Conservation (phyloP, 2,113 vertebrate genomes). For the Siphamia tubifer region DNA sequence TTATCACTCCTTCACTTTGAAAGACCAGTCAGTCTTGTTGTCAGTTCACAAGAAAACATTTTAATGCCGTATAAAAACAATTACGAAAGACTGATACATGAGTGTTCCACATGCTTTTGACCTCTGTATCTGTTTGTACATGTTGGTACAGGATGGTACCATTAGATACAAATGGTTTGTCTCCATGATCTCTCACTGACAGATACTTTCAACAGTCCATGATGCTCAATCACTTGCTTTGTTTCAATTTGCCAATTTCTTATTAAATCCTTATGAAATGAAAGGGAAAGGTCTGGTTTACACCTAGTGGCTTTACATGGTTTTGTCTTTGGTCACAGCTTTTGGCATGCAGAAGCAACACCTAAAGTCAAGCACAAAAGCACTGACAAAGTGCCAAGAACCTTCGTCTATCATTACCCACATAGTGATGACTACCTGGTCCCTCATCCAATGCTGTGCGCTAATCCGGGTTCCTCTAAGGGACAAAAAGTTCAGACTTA, state of each 20-base stretch:
- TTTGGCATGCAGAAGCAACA: background rate
- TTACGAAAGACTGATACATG: background rate
- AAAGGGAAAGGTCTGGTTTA: background rate
- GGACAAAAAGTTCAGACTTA: background rate
- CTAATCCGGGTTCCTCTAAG: constrained; percentile 4
- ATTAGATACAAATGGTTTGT: background rate
- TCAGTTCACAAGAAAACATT: background rate
- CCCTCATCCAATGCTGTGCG: background rate
- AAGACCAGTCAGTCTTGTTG: no score
- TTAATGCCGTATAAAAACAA: background rate
- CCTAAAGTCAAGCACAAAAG: background rate
- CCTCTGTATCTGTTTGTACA: background rate
- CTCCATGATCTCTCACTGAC: background rate
- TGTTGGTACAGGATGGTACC: background rate
- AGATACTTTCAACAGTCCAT: no score
- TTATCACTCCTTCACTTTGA: background rate
- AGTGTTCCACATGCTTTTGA: background rate
- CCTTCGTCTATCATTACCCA: constrained; percentile 4
- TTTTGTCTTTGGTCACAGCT: background rate
- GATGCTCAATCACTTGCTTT: no score
- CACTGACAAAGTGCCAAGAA: constrained; percentile 35
- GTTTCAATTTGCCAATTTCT: no score
- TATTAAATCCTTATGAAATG: no score
- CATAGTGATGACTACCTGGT: background rate
- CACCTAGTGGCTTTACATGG: no score